Base-by-base conservation (phyloP, 2,797 vertebrate genomes). In the Pitangus sulphuratus region DNA sequence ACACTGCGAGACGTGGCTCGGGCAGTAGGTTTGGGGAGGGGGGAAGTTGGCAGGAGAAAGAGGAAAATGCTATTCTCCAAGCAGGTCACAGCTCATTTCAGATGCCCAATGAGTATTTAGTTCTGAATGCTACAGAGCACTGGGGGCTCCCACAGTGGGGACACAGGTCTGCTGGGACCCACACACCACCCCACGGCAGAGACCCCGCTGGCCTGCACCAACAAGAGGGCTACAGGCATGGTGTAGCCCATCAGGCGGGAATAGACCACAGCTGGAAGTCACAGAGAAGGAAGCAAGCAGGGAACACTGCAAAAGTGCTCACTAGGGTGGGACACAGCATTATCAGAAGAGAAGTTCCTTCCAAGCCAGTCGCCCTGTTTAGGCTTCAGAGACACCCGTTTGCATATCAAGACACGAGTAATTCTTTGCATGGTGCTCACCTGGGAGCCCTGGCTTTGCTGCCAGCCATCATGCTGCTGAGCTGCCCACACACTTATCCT, bases 1-100 rank as follows among this genome's bases (percentile, higher is more conserved):
- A 66, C n/a, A 25, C 20, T 31, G 48, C 37, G 28, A 83, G 89
- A 91, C 5, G 7, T 0, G 0, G 35, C 44, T 54, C 0, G 0
- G 40, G 57, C 62, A 66, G 33, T 12, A 50, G 6, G 10, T 21
- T 39, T 66, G 54, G 17, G 14, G 9, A 61, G 6, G 2, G 21
- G 24, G 10, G 9, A 74, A 28, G 11, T 0, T 4, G 16, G 26
- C 2, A 74, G 28, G 39, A 80, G 44, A 58, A 62, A 64, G 65
- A 28, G 30, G 68, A 51, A 93, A 94, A 72, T 0, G 5, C 18
- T 0, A 0, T 47, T 86, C 68, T 71, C 66, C 48, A 31, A 71
- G 62, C 31, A 68, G 31, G 12, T 64, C 68, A 79, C 76, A 87
- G 40, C 58, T 88, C 76, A 75, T 80, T 62, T 69, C 62, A 71